Percentiles rank a stretch among this genome's conserved stretches.
phyloP scores from a whole-genome alignment of 2,113 vertebrate species.

The Miniopterus natalensis region DNA sequence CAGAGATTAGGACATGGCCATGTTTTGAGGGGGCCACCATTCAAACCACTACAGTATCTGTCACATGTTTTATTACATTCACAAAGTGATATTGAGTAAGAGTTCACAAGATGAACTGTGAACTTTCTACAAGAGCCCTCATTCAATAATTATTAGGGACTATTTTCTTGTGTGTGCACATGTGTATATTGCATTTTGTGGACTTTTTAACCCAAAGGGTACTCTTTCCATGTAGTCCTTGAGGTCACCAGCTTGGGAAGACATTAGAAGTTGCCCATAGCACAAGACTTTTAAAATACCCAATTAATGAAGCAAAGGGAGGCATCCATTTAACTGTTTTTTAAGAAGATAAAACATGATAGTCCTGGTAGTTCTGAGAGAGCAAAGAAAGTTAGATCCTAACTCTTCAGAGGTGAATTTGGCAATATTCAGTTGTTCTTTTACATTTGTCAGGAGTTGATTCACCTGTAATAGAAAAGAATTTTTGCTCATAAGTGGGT shows the following conservation, averaged over 20 bases:
- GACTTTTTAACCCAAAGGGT: neutral
- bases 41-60: neutral
- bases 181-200: neutral
- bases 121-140: neutral
- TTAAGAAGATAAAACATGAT: neutral
- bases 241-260: neutral
- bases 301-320: neutral
- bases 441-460: neutral
- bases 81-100: neutral
- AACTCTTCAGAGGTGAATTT: neutral
- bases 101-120: neutral
- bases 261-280: neutral
- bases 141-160: neutral
- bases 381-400: neutral
- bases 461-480: neutral
- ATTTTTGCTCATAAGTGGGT: neutral
- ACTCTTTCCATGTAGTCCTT: neutral
- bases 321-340: neutral
- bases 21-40: neutral
- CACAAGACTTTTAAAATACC: neutral
- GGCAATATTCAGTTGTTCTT: neutral
- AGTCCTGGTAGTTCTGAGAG: neutral
- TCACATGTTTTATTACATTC: neutral
- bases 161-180: accelerated
- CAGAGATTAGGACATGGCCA: neutral